phyloP scores from a whole-genome alignment of 2,113 vertebrate species.

The Diphyllodes magnificus region DNA sequence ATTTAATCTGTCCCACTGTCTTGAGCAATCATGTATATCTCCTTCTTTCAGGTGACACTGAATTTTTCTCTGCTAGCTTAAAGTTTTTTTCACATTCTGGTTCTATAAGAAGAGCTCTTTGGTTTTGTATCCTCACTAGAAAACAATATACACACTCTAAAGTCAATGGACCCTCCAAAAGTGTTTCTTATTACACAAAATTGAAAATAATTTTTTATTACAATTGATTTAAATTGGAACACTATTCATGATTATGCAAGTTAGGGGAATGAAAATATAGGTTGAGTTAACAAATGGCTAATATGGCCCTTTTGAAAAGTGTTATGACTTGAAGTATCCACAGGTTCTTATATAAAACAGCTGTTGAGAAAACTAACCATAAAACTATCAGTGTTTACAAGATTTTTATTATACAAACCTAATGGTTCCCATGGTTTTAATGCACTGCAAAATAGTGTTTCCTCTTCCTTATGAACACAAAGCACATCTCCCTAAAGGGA shows the following conservation, averaged over 20 bases:
- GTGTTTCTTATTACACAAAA: background rate
- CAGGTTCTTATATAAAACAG: background rate
- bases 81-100: background rate
- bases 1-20: background rate
- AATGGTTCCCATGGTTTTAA: constrained; percentile 22
- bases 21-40: background rate
- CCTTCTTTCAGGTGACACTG: background rate
- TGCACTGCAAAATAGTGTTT: background rate
- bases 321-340: background rate
- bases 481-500: background rate
- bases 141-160: background rate
- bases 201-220: background rate
- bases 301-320: background rate
- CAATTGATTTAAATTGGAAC: background rate
- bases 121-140: background rate
- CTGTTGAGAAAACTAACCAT: constrained; percentile 1
- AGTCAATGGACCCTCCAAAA: constrained; percentile 4
- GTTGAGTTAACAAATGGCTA: background rate
- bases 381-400: constrained; percentile 50
- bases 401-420: constrained; percentile 22
- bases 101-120: background rate
- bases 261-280: background rate
- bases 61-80: background rate
- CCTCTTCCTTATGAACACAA: background rate
- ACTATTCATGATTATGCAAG: background rate